phyloP scores from a whole-genome alignment of 2,888 invertebrate genomes.

The Cerastis rubricosa region DNA sequence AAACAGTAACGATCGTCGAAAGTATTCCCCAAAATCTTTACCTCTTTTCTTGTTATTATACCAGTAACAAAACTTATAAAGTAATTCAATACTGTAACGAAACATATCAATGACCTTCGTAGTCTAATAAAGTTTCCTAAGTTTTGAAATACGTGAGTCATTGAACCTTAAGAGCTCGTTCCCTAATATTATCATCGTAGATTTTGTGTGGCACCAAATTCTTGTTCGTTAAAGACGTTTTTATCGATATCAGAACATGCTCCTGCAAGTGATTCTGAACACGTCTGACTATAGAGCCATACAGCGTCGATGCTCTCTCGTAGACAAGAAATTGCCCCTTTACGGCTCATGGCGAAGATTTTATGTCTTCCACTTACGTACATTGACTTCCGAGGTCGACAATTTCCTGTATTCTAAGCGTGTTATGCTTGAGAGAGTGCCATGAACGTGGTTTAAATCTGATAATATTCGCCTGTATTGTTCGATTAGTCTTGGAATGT shows the following conservation, averaged over 20 bases:
- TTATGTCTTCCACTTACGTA: constrained; percentile 85
- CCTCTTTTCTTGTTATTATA: constrained; percentile 15
- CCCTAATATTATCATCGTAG: constrained; percentile 53
- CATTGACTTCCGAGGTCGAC: constrained; percentile 83
- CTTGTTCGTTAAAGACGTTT: constrained; percentile 56
- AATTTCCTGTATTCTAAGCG: constrained; percentile 80
- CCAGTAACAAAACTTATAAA: constrained; percentile 1
- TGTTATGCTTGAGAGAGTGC: constrained; percentile 68
- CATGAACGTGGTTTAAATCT: constrained; percentile 64
- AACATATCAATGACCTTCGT: constrained; percentile 52
- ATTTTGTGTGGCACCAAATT: constrained; percentile 61
- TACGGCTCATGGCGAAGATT: constrained; percentile 84
- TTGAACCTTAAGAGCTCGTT: constrained; percentile 38
- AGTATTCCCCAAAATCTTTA: not conserved
- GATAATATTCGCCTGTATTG: constrained; percentile 23
- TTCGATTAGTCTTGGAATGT: constrained; percentile 7
- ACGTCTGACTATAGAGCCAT: constrained; percentile 80
- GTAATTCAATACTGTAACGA: constrained; percentile 26
- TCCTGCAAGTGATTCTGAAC: constrained; percentile 76
- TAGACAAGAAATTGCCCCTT: constrained; percentile 86
- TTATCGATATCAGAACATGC: constrained; percentile 59
- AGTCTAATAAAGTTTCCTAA: constrained; percentile 47
- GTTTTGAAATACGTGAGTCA: constrained; percentile 33
- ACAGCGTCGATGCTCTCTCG: constrained; percentile 78
- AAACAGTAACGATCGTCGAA: not conserved